Base-by-base conservation (phyloP, 2,797 vertebrate species). In the Enteromius trimaculatus region DNA sequence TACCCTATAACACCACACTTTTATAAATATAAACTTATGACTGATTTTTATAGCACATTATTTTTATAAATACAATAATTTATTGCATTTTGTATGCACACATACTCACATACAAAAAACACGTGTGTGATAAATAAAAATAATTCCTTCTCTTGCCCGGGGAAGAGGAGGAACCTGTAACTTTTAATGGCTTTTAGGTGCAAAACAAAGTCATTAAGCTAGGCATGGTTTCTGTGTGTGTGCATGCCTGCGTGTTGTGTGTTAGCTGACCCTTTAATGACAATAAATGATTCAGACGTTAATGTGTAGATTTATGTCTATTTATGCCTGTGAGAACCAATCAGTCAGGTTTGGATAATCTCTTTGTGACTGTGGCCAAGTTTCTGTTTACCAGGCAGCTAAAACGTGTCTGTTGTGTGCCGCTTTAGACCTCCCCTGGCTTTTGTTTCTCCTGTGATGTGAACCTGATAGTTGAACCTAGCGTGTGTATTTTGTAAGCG, bases 301-400 rank as follows among this genome's bases (percentile, higher is more conserved):
- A 72, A 37, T 72, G 39, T 88, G 77, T 77, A n/a, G 60, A 76
- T 9, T 64, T 58, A 29, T 29, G 64, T 84, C 87, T 74, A 7
- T 79, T 58, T 44, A 62, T 55, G 55, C 21, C 62, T 74, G 60
- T 71, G 83, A 39, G 44, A 62, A 76, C 26, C 23, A 7, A 81
- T 65, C 81, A 64, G 64, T 65, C 64, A 84, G 90, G 92, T 92
- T 92, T 94, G 89, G 88, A 77, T 92, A 93, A 94, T 93, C 92
- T 89, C 81, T 87, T 84, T 66, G 78, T 75, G 31, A 77, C 78
- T 87, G 74, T 85, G 89, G 93, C 93, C 95, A 94, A 92, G 94
- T 95, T 94, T 95, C 95, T 95, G 93, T 95, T 95, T 95, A 93
- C 92, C 55, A 83, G 90, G 10, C 23, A 64, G 37, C 77, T 62